Evolutionary conservation across 2,888 invertebrate species (phyloP), one percentile per base, ranked within the genome.

Genomic region (Drosophila borborema): DNA sequence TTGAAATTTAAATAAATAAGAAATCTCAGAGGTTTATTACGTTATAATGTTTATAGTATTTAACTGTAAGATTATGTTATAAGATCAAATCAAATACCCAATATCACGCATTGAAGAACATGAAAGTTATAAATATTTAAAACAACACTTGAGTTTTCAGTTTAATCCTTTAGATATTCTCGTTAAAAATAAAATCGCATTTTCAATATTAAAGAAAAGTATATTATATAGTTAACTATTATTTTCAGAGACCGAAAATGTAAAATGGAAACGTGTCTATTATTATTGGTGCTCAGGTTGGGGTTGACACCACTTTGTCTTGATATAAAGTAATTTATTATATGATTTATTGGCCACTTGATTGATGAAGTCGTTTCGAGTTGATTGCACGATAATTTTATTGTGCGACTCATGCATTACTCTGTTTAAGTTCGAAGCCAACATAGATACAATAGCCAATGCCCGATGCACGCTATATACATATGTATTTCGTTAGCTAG

Each of bases 361-460:
- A 89, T 89, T 87, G 86, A 90, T 86, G 79, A 81, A 89, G 85
- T 82, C 74, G 70, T 70, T 81, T 68, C 64, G 59, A 86, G 79
- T 82, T 86, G 83, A 80, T 81, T 76, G 89, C 73, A 78, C 81
- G 89, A 90, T 86, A 70, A 80, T 71, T 83, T 86, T 71, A 77
- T 72, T 77, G 84, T 68, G 60, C 76, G 49, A 43, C 54, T 63
- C 61, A 60, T 61, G 63, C 71, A 60, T 70, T 71, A 53, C 36
- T 49, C 20, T 43, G n/a, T n/a, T 28, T 28, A 28, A 23, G 23
- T 36, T 41, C 18, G 23, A 36, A 36, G 36, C 23, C 10, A 18
- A 31, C 7, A 43, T 6, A 20, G 40, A 18, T 23, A 46, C 1
- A 46, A 46, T 0, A 46, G 23, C 16, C 43, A 10, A 75, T 20